These are phyloP conservation scores for Seira musarum DNA, from an alignment of 2,888 invertebrate genomes.

Conservation along the genomic window DNA sequence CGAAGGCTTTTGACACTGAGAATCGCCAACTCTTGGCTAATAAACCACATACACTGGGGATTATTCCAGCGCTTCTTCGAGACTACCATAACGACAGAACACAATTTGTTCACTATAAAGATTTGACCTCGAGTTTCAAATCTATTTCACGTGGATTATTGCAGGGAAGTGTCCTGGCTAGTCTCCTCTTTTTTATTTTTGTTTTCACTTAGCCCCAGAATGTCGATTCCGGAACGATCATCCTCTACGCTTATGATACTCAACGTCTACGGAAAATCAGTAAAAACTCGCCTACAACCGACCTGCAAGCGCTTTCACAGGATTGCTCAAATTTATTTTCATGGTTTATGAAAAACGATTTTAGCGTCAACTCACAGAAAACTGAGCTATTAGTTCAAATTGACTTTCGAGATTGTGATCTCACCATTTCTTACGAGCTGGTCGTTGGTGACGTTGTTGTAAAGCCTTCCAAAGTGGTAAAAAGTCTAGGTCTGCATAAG, in stretches of 20 bases:
- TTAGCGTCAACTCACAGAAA: slow-evolving; percentile 25
- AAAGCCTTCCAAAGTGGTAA: neutral
- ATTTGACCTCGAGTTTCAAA: neutral
- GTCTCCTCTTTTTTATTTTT: neutral
- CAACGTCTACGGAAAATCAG: neutral
- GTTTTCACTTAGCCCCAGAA: neutral
- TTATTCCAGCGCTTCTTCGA: neutral
- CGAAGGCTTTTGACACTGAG: slow-evolving; percentile 36
- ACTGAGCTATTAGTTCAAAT: slow-evolving; percentile 22
- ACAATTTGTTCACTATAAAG: neutral
- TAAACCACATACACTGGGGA: slow-evolving; percentile 1
- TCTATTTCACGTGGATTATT: neutral
- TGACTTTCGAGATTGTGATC: neutral
- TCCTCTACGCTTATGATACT: neutral
- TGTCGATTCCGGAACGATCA: neutral
- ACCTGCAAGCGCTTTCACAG: neutral
- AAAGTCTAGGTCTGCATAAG: slow-evolving; percentile 25
- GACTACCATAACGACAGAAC: neutral
- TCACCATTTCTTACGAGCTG: neutral
- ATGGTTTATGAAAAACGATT: slow-evolving; percentile 31
- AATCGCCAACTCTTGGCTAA: neutral
- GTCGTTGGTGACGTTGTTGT: neutral
- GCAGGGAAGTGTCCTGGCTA: neutral
- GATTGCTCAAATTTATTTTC: too few relatives aligned
- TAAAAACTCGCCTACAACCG: neutral